phyloP scores from a whole-genome alignment of 2,797 vertebrate genomes.

The Cyprinella venusta region DNA sequence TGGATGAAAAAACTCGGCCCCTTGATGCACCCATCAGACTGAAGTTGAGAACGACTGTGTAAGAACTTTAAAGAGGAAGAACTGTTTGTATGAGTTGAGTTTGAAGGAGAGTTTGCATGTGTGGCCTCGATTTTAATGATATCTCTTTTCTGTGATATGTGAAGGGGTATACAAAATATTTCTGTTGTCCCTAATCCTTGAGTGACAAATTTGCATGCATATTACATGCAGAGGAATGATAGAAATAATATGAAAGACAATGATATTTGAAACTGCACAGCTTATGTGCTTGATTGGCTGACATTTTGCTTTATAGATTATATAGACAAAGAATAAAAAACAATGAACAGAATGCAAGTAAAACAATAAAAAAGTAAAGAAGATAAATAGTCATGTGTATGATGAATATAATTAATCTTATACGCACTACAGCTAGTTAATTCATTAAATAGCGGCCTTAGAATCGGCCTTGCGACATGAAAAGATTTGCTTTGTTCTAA shows the following conservation, averaged over 20 bases:
- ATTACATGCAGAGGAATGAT: slow-evolving; percentile 52
- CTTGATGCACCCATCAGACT: slow-evolving; percentile 83
- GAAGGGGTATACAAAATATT: neutral
- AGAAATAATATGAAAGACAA: slow-evolving; percentile 39
- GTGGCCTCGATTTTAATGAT: neutral
- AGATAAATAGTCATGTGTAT: slow-evolving; percentile 26
- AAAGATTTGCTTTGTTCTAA: slow-evolving; percentile 23
- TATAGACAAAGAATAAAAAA: slow-evolving; percentile 26
- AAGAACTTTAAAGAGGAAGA: slow-evolving; percentile 67
- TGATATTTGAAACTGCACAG: slow-evolving; percentile 41
- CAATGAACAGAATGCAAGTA: slow-evolving; percentile 25
- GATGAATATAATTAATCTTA: slow-evolving; percentile 25
- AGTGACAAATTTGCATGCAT: slow-evolving; percentile 49
- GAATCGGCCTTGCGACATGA: slow-evolving; percentile 24
- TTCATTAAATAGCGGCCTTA: slow-evolving; percentile 23
- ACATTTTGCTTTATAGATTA: slow-evolving; percentile 24
- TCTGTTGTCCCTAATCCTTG: neutral
- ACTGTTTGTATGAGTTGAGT: neutral
- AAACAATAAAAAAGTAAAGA: slow-evolving; percentile 28
- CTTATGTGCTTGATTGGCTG: neutral
- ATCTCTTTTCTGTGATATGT: neutral
- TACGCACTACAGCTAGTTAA: slow-evolving; percentile 25
- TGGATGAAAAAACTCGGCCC: slow-evolving; percentile 80
- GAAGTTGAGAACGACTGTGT: slow-evolving; percentile 78
- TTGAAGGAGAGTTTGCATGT: slow-evolving; percentile 39